Base-by-base conservation (phyloP, 2,113 vertebrate species). In the Patagioenas fasciata region DNA sequence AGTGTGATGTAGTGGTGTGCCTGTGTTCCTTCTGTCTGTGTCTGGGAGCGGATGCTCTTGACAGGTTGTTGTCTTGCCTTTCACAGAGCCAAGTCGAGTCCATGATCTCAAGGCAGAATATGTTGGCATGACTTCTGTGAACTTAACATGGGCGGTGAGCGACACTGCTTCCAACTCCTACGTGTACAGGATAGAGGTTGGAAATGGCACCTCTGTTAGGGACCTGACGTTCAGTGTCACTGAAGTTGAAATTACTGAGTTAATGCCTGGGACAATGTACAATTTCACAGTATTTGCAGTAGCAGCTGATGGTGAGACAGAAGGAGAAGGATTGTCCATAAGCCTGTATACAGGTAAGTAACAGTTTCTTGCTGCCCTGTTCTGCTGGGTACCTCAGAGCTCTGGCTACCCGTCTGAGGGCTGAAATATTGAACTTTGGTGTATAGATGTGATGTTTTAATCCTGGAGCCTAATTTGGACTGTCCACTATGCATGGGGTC, bases 181-280 rank as follows among this genome's bases (percentile, higher is more conserved):
- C 42, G 34, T 0, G 0, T 93, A 36, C 10, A 65, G 5, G 10
- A 56, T 83, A 44, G 17, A 47, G 17, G 3, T 9, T 47, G 8
- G 2, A 7, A 21, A 4, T 25, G 26, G 3, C 15, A 7, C 5
- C 18, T 2, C 0, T 32, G 1, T 4, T 26, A 0, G 1, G 20
- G 73, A 4, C 1, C 0, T 6, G 60, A 42, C 0, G 0, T 7
- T 3, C 17, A 23, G 0, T 69, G 3, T 2, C 3, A 18, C 3
- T 3, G 0, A 6, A 48, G 1, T 2, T 0, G 4, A 44, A 25
- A 77, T 95, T 50, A 50, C 8, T 0, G 10, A 2, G 0, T 65
- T 96, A 75, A n/a, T 26, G 4, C 85, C 93, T n/a, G 85, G 91
- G 38, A 94, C 5, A 0, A 0, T 3, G 20, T 11, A 38, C 5